These are phyloP conservation scores for Chymomyza amoena DNA, from an alignment of 2,888 invertebrate genomes.

Conservation along the genomic window DNA sequence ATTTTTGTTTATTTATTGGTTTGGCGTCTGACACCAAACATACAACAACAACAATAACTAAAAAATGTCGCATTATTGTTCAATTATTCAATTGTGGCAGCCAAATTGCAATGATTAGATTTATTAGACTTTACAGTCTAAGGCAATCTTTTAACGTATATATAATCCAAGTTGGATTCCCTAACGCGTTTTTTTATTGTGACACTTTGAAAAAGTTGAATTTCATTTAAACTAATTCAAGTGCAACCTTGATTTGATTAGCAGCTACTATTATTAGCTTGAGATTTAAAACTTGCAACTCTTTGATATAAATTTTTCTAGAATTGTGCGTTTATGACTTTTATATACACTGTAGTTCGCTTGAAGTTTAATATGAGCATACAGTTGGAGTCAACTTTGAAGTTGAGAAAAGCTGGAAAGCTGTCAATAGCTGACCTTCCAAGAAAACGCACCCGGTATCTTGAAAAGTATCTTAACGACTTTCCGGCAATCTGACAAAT, in stretches of 20 bases:
- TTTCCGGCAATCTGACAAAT: too few species aligned
- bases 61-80: slow-evolving; percentile 49
- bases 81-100: slow-evolving; percentile 64
- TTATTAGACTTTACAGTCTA: not conserved
- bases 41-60: not conserved
- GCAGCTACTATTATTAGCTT: not conserved
- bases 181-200: not conserved
- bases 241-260: not conserved
- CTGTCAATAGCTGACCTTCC: too few species aligned
- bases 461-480: too few species aligned
- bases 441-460: too few species aligned
- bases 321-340: too few species aligned
- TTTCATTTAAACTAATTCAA: not conserved
- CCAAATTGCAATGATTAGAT: slow-evolving; percentile 30
- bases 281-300: not conserved
- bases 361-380: too few species aligned
- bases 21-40: slow-evolving; percentile 1
- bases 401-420: too few species aligned
- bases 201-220: not conserved
- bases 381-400: too few species aligned
- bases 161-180: not conserved
- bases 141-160: not conserved
- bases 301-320: not conserved
- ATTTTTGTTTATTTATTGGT: not conserved
- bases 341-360: too few species aligned